Evolutionary conservation across 2,888 invertebrate species (phyloP).

Genomic region (Blastobasis adustella): DNA sequence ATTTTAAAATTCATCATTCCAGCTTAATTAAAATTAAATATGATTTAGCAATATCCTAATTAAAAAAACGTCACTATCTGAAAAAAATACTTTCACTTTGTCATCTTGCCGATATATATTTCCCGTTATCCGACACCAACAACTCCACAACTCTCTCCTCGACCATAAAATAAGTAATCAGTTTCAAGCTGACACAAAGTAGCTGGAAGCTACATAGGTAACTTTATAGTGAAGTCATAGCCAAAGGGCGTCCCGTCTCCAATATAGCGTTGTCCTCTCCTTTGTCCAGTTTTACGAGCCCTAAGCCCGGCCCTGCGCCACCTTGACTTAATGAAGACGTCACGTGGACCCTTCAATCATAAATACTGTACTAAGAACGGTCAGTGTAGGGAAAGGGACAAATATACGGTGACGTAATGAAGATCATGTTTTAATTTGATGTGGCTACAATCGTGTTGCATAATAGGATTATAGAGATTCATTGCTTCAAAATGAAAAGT

Average conservation of each 20-base stretch:
- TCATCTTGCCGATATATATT: no score
- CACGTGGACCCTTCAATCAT: conserved; percentile 27
- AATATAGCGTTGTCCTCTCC: conserved; percentile 37
- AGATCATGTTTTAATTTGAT: conserved; percentile 24
- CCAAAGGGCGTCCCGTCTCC: conserved; percentile 14
- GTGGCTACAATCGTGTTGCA: no score
- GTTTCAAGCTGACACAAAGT: neutral
- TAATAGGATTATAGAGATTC: no score
- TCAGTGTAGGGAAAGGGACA: no score
- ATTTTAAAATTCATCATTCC: no score
- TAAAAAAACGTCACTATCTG: no score
- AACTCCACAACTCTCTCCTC: neutral
- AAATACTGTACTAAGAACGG: no score
- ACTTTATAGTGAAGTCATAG: neutral
- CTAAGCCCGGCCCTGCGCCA: conserved; percentile 49
- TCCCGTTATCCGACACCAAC: neutral
- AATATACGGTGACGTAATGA: conserved; percentile 18
- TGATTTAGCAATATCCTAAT: no score
- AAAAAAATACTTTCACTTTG: no score
- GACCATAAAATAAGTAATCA: neutral
- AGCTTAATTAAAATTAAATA: no score
- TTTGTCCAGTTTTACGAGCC: conserved; percentile 38
- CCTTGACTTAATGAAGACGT: conserved; percentile 54
- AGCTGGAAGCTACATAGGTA: neutral
- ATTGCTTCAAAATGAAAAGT: no score